Conservation (phyloP, 2,888 invertebrate genomes). For the Drosophila stalkeri region DNA sequence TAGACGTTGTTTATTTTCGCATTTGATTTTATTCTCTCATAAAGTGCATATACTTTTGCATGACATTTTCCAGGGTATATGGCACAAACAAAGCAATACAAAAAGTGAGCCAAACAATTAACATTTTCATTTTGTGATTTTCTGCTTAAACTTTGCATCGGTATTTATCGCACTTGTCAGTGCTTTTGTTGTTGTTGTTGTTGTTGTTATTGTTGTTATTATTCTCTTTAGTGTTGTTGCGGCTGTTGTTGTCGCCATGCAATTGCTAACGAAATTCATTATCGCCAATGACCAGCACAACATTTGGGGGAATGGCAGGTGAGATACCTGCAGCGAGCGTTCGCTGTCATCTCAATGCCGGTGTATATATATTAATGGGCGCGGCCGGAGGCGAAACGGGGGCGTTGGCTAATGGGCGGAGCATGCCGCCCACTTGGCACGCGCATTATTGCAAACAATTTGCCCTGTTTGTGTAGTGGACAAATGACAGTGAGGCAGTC, state of each 20-base stretch:
- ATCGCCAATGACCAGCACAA: constrained; percentile 33
- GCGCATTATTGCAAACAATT: constrained; percentile 80
- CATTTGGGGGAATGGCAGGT: not conserved
- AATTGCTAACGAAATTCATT: constrained; percentile 72
- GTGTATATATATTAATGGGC: constrained; percentile 40
- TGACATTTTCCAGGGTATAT: not conserved
- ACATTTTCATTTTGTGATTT: constrained; percentile 79
- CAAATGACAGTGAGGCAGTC: constrained; percentile 60
- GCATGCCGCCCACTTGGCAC: constrained; percentile 60
- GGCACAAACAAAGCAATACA: constrained; percentile 8
- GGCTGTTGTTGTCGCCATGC: constrained; percentile 17
- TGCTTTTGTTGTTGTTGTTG: constrained; percentile 21
- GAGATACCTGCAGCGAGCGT: constrained; percentile 48
- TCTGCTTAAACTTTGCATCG: constrained; percentile 60
- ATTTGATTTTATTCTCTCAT: too few relatives aligned
- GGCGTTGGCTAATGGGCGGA: not conserved
- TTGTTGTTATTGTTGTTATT: not conserved
- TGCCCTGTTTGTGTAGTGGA: constrained; percentile 74
- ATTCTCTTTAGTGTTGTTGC: constrained; percentile 20
- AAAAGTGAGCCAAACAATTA: constrained; percentile 68
- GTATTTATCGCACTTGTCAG: constrained; percentile 67
- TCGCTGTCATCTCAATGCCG: constrained; percentile 48
- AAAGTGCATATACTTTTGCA: not conserved
- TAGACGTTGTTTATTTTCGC: too few relatives aligned
- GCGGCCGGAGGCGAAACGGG: constrained; percentile 16